Conservation (phyloP, 2,113 vertebrate genomes). For the Dissostichus mawsoni region DNA sequence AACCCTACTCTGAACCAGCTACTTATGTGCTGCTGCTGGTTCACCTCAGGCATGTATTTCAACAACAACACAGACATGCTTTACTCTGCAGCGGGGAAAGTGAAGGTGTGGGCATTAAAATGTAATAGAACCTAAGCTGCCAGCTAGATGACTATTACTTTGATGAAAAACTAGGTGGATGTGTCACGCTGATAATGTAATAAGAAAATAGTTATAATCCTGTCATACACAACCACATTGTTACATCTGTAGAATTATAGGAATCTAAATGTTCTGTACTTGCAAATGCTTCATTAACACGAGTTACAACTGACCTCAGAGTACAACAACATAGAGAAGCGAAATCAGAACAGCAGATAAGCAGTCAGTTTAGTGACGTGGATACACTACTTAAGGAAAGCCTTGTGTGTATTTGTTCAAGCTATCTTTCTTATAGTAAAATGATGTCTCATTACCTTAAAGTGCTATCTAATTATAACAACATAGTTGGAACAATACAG, state of each 20-base stretch:
- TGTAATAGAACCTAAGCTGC: not conserved
- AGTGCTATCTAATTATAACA: slow-evolving; percentile 9
- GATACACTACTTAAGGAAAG: slow-evolving; percentile 8
- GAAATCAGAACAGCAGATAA: slow-evolving; percentile 12
- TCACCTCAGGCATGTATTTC: slow-evolving; percentile 33
- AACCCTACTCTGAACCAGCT: slow-evolving; percentile 19
- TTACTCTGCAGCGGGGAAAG: not conserved
- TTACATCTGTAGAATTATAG: not conserved
- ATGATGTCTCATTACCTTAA: slow-evolving; percentile 20
- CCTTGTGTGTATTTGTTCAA: not conserved
- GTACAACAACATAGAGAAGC: not conserved
- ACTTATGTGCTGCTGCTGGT: slow-evolving; percentile 33
- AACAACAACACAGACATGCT: slow-evolving; percentile 22
- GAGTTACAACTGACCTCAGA: not conserved
- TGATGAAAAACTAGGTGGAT: not conserved
- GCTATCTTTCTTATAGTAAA: not conserved
- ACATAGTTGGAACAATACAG: slow-evolving; percentile 10
- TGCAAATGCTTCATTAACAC: not conserved
- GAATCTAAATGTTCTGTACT: not conserved
- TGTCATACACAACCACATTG: slow-evolving; percentile 1
- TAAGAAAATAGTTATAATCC: slow-evolving; percentile 7
- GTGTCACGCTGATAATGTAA: not conserved
- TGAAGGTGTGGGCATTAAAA: slow-evolving; percentile 7
- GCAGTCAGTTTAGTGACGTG: slow-evolving; percentile 9
- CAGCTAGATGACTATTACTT: not conserved